Evolutionary conservation across 2,797 vertebrate genomes (phyloP).

Genomic region (Helicolenus hilgendorfi): DNA sequence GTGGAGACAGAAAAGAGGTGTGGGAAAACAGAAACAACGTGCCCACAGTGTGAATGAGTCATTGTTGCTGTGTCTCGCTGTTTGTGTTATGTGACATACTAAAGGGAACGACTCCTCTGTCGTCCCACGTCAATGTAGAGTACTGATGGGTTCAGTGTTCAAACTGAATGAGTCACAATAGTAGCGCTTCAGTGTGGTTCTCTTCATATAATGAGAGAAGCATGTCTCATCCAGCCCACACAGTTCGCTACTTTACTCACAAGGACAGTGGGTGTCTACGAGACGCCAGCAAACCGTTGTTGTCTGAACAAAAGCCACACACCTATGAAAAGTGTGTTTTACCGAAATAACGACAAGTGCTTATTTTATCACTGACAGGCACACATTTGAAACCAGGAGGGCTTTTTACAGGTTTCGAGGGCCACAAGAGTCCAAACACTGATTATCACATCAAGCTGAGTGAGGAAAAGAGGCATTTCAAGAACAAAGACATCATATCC

Average conservation of each 20-base stretch:
- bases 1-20: background rate
- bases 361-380: background rate
- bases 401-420: background rate
- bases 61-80: slow-evolving; percentile 30
- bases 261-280: slow-evolving; percentile 26
- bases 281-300: slow-evolving; percentile 20
- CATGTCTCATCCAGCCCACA: slow-evolving; percentile 42
- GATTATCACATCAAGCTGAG: slow-evolving; percentile 26
- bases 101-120: slow-evolving; percentile 48
- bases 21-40: background rate
- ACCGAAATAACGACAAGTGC: background rate
- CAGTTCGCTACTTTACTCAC: slow-evolving; percentile 41
- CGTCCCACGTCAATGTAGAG: slow-evolving; percentile 41
- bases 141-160: slow-evolving; percentile 39
- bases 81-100: slow-evolving; percentile 66
- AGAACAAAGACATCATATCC: background rate
- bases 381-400: background rate
- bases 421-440: slow-evolving; percentile 3
- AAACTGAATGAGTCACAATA: slow-evolving; percentile 61
- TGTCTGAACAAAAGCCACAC: slow-evolving; percentile 24
- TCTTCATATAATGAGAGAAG: slow-evolving; percentile 63
- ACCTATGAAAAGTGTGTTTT: slow-evolving; percentile 17
- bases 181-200: slow-evolving; percentile 34
- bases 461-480: background rate
- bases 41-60: slow-evolving; percentile 51